Evolutionary conservation across 2,888 invertebrate genomes (phyloP).

Genomic region (Ferrisia virgata): DNA sequence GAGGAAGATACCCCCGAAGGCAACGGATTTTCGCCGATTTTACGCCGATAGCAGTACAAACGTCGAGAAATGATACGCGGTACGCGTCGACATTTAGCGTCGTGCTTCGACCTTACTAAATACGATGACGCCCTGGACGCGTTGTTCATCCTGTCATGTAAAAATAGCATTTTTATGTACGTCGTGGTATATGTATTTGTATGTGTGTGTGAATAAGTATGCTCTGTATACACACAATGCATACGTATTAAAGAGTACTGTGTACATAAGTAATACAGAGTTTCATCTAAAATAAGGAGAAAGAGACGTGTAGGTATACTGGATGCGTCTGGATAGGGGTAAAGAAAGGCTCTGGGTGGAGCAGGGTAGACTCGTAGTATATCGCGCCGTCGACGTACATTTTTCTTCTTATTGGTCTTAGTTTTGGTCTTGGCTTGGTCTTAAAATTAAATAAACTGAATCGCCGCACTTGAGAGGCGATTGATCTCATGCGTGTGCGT

Average conservation of each 20-base stretch:
- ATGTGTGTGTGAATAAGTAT: neutral
- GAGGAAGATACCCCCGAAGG: neutral
- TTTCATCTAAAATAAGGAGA: no score
- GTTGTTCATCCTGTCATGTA: slow-evolving; percentile 32
- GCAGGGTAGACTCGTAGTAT: neutral
- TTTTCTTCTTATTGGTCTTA: no score
- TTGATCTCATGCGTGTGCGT: neutral
- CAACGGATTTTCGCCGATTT: neutral
- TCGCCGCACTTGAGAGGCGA: neutral
- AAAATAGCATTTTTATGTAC: slow-evolving; percentile 39
- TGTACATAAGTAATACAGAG: no score
- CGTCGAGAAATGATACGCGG: slow-evolving; percentile 37
- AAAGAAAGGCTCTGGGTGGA: neutral
- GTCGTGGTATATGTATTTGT: neutral
- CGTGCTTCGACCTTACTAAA: slow-evolving; percentile 34
- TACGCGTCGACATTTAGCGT: slow-evolving; percentile 42
- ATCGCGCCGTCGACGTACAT: neutral
- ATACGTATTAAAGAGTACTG: no score
- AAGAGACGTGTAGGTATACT: no score
- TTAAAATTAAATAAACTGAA: neutral
- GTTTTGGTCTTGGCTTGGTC: no score
- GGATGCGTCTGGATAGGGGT: no score
- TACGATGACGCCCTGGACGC: slow-evolving; percentile 36
- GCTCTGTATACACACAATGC: no score
- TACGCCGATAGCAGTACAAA: slow-evolving; percentile 15